These are phyloP conservation scores for Acanthisitta chloris DNA, from an alignment of 2,113 vertebrate genomes.

Conservation along the genomic window DNA sequence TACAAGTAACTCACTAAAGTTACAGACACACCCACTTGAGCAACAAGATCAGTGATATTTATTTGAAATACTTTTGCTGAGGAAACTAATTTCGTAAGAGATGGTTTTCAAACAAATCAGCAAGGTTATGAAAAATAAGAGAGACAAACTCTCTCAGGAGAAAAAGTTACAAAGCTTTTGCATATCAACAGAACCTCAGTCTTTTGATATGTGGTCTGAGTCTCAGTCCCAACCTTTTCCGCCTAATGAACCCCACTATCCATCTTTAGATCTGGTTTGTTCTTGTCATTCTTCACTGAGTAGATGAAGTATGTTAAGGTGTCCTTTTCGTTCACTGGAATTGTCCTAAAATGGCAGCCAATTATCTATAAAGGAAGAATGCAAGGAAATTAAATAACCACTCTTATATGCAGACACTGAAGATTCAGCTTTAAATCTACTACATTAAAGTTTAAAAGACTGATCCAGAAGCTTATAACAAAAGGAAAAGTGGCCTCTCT, in stretches of 20 bases:
- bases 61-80: slow-evolving; percentile 76
- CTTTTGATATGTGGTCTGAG: slow-evolving; percentile 56
- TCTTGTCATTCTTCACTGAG: slow-evolving; percentile 85
- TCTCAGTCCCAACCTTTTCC: slow-evolving; percentile 45
- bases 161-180: slow-evolving; percentile 74
- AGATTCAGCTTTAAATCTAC: not conserved
- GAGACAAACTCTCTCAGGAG: slow-evolving; percentile 60
- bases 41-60: slow-evolving; percentile 73
- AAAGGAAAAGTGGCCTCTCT: not conserved
- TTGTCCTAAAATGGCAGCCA: slow-evolving; percentile 85
- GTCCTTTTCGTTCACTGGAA: slow-evolving; percentile 87
- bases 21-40: slow-evolving; percentile 65
- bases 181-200: slow-evolving; percentile 66
- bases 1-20: slow-evolving; percentile 24
- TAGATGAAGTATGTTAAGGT: slow-evolving; percentile 87
- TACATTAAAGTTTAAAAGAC: not conserved
- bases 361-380: slow-evolving; percentile 77
- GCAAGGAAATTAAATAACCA: slow-evolving; percentile 25
- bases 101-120: slow-evolving; percentile 65
- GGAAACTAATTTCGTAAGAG: slow-evolving; percentile 37
- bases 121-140: slow-evolving; percentile 77
- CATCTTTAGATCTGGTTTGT: slow-evolving; percentile 80
- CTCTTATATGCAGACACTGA: not conserved
- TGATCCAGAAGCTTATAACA: not conserved
- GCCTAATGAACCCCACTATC: slow-evolving; percentile 77